phyloP scores from a whole-genome alignment of 2,113 vertebrate genomes.

The Gasterosteus nipponicus region DNA sequence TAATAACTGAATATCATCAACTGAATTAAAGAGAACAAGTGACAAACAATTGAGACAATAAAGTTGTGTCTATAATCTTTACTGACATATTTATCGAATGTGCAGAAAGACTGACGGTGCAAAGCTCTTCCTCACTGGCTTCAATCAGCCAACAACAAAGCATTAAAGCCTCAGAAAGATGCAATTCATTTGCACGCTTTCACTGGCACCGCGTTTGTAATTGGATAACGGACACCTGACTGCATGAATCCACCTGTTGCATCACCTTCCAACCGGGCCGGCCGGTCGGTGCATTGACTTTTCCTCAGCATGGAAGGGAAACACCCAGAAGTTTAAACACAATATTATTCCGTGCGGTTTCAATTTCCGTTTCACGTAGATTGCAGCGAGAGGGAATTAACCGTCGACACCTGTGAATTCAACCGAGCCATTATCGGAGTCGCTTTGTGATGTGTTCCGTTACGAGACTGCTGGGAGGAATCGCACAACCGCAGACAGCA shows the following conservation, averaged over 20 bases:
- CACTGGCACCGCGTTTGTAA: background rate
- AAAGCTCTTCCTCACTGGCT: too few species aligned
- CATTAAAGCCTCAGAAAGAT: too few species aligned
- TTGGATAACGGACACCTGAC: background rate
- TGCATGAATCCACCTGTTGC: background rate
- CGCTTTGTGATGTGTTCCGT: constrained; percentile 33
- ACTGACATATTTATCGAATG: too few species aligned
- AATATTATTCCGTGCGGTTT: constrained; percentile 22
- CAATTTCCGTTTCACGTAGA: constrained; percentile 42
- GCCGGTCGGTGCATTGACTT: background rate
- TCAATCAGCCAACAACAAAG: too few species aligned
- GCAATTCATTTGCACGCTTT: background rate
- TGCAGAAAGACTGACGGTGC: too few species aligned
- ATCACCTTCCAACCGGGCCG: background rate
- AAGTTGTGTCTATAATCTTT: too few species aligned
- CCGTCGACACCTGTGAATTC: constrained; percentile 23
- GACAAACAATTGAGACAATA: too few species aligned
- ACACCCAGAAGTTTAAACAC: background rate
- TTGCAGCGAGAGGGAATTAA: constrained; percentile 16
- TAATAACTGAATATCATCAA: too few species aligned
- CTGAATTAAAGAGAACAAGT: too few species aligned
- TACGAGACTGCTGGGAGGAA: constrained; percentile 35
- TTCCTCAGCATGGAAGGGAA: background rate
- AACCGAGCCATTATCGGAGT: constrained; percentile 36
- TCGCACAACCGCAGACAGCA: constrained; percentile 23